Base-by-base conservation (phyloP, 2,888 invertebrate species). In the Mythimna loreyi region DNA sequence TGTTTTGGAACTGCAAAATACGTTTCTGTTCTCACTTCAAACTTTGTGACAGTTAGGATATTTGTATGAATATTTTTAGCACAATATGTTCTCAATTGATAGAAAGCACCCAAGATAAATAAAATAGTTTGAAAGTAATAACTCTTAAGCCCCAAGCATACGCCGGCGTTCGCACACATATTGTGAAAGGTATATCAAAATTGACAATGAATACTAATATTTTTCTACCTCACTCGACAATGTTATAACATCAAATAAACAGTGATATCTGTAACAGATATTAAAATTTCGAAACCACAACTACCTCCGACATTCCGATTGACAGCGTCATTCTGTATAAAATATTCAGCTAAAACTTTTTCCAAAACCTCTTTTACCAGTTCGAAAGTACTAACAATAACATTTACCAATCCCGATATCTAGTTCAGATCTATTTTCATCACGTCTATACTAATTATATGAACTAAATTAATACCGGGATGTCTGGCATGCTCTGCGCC, bases 381-480 rank as follows among this genome's bases (percentile, higher is more conserved):
- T 19, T 66, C 11, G 13, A 52, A 45, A 55, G 40, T 52, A 33
- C 28, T 52, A 58, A 49, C 70, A 65, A 65, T 59, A 78, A 68
- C 62, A 58, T 66, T 19, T 9, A 40, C 61, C 36, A 58, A 45
- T 52, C 9, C 52, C 9, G 13, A 67, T 78, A 78, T 78, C 79
- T 78, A 78, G 70, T 59, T 8, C 65, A 67, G 67, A 78, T 78
- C 78, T 82, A 82, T 82, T 82, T 82, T 67, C 58, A 69, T 78
- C 75, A 80, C 71, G 69, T 74, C 71, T 84, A 78, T 85, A 85
- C 86, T 85, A 87, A 87, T 84, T 83, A 81, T 83, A 78, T 77
- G 72, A 81, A 78, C 79, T 84, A 86, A 85, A 87, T 87, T 86
- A 85, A 86, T 85, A 87, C 75, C 62, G 70, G 77, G 68, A 81